Base-by-base conservation (phyloP, 2,113 vertebrate species). In the Damaliscus lunatus region DNA sequence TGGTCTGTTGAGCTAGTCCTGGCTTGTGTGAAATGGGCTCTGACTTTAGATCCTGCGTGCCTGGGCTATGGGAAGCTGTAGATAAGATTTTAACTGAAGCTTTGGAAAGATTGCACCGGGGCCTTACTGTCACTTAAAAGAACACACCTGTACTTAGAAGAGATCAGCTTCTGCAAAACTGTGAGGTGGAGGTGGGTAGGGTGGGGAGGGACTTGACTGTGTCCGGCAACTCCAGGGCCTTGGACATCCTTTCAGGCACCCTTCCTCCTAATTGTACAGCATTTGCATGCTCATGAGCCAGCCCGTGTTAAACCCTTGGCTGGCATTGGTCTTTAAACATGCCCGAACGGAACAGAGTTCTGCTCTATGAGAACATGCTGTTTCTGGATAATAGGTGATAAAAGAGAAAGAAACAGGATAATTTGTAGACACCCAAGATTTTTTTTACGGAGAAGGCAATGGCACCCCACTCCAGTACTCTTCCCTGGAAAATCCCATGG, bases 1-100 rank as follows among this genome's bases (percentile, higher is more conserved):
- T 96, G 71, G 74, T 94, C 89, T 88, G 43, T 82, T 78, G 77
- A 93, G 91, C 95, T 89, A 90, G 97, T 98, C 96, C 88, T 97
- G 97, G 96, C 96, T 97, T 97, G 94, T 91, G 80, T 90, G 84
- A 97, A 94, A 77, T 55, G 7, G 82, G 17, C 55, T 87, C 46
- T 50, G 14, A 36, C 59, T 53, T 88, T 81, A 86, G 82, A 74
- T 91, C 43, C 77, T 90, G 71, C 77, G 2, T 53, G 94, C 89
- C 95, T 97, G 64, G 62, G 53, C 53, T 90, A 52, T 81, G 25
- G 80, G 21, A 82, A 64, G 2, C 5, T 50, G 12, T 87, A 97
- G 98, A 98, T 98, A 96, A 17, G 77, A 96, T 97, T 97, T 82
- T 93, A 33, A 0, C 1, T 13, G 52, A 78, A 62, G 10, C 71